A percentile compares a stretch with the other conserved stretches of the same genome.
Conservation (phyloP, 2,888 invertebrate species). For the Osedax fenrisi region DNA sequence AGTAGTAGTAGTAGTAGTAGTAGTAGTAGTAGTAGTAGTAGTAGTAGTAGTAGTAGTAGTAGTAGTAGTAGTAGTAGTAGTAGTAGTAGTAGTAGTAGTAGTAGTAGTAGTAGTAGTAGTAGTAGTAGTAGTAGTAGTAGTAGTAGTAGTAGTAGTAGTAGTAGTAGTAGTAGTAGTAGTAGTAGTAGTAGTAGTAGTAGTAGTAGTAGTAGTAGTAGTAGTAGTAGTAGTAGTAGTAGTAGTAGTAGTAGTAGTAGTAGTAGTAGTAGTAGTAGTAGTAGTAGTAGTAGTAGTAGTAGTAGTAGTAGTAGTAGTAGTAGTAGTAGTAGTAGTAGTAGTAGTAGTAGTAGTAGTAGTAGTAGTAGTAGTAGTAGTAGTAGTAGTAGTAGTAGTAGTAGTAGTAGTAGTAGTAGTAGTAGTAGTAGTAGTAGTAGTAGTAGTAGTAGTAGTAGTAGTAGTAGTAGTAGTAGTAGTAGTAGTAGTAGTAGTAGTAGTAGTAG, state of each 20-base stretch:
- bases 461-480: neutral
- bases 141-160: neutral
- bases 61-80: neutral
- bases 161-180: neutral
- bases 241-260: neutral
- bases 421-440: neutral
- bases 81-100: neutral
- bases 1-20: neutral
- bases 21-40: neutral
- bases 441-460: neutral
- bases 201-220: constrained; percentile 7
- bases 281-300: constrained; percentile 7
- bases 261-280: constrained; percentile 7
- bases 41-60: neutral
- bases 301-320: neutral
- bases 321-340: neutral
- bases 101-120: neutral
- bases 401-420: neutral
- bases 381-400: neutral
- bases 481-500: constrained; percentile 1
- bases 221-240: constrained; percentile 3
- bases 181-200: constrained; percentile 7
- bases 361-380: neutral
- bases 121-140: neutral
- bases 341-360: constrained; percentile 10